Percentiles rank a stretch among this genome's conserved stretches.
Evolutionary conservation across 2,797 vertebrate species (phyloP).

Genomic region (Petrocephalus schoutedeni): DNA sequence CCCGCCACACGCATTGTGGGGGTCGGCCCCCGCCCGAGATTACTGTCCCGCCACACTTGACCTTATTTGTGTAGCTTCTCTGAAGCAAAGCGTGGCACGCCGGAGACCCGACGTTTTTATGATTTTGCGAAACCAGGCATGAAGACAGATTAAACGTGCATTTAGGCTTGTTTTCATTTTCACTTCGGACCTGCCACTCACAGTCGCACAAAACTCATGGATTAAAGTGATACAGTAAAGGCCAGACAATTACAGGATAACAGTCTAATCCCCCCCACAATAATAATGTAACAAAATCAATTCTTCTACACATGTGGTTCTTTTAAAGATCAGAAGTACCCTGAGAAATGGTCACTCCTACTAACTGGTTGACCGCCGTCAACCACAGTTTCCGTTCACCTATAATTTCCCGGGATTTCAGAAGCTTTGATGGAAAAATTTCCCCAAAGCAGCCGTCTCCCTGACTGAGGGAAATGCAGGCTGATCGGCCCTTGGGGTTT

Average conservation of each 20-base stretch:
- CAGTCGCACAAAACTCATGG: constrained; percentile 22
- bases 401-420: neutral
- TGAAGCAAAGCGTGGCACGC: constrained; percentile 56
- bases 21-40: neutral
- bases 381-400: neutral
- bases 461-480: neutral
- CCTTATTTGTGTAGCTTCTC: constrained; percentile 51
- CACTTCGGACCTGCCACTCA: constrained; percentile 50
- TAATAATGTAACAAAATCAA: neutral
- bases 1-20: neutral
- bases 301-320: neutral
- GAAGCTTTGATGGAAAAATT: neutral
- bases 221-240: neutral
- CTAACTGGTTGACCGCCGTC: neutral
- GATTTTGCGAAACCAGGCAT: constrained; percentile 62
- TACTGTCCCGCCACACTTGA: constrained; percentile 42
- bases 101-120: constrained; percentile 62
- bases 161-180: constrained; percentile 53
- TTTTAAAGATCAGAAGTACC: neutral
- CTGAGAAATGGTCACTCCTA: neutral
- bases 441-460: neutral
- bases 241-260: constrained; percentile 5
- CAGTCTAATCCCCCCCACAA: constrained; percentile 5
- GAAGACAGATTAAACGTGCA: constrained; percentile 55
- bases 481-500: neutral